These are phyloP conservation scores for Paratrypauchen microcephalus DNA, from an alignment of 2,797 vertebrate genomes.

Conservation along the genomic window DNA sequence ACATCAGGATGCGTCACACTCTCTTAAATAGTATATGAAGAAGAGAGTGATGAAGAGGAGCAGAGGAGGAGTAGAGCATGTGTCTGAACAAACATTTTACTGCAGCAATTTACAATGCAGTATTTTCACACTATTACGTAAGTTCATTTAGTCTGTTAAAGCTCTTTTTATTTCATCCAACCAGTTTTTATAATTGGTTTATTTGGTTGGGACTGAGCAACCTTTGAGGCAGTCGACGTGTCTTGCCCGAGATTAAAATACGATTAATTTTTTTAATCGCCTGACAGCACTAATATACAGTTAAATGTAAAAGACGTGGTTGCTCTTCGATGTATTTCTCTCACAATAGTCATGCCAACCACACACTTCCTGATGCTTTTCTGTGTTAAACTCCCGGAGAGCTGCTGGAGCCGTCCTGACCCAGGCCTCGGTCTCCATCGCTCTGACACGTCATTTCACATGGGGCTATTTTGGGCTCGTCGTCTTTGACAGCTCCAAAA, in stretches of 20 bases:
- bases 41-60: slow-evolving; percentile 30
- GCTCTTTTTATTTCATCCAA: no score
- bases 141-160: no score
- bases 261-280: no score
- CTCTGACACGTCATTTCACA: background rate
- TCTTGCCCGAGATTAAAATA: no score
- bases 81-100: no score
- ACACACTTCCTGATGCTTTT: background rate
- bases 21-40: slow-evolving; percentile 20
- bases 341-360: background rate
- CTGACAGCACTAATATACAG: no score
- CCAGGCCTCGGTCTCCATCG: background rate
- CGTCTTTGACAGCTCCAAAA: background rate
- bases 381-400: background rate
- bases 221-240: no score
- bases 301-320: no score
- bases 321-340: no score
- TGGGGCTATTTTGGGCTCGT: background rate
- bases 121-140: no score
- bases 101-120: background rate
- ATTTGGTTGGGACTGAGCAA: no score
- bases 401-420: background rate
- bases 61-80: slow-evolving; percentile 19
- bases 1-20: background rate
- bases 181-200: no score